A percentile compares a stretch with the other conserved stretches of the same genome.
phyloP scores from a whole-genome alignment of 1,140 invertebrate genomes.

The Nomia melanderi region DNA sequence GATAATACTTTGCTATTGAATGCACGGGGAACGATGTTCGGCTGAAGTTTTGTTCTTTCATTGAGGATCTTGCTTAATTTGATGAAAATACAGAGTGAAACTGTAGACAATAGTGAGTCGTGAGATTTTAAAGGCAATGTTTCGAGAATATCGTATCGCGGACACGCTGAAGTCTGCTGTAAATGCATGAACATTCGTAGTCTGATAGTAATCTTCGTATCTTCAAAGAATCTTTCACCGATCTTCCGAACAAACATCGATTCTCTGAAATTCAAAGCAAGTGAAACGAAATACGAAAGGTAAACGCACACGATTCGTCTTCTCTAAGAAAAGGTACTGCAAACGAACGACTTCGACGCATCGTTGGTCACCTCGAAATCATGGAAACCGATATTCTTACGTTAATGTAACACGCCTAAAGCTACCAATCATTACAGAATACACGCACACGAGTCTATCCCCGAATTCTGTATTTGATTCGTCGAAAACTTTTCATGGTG shows the following conservation, averaged over 20 bases:
- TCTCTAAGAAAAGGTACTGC: background rate
- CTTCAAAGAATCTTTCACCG: background rate
- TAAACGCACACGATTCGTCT: background rate
- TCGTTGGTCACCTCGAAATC: slow-evolving; percentile 1
- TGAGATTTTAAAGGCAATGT: too few species aligned
- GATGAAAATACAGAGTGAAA: too few species aligned
- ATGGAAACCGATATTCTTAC: background rate
- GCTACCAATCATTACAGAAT: background rate
- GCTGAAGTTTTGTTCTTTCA: too few species aligned
- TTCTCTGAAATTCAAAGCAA: background rate
- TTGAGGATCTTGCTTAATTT: too few species aligned
- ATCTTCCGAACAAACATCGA: background rate
- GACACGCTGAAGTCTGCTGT: too few species aligned
- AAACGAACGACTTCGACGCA: background rate
- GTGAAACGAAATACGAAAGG: background rate
- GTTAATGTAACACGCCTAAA: background rate
- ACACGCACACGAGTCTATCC: slow-evolving; percentile 8
- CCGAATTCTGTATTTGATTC: background rate
- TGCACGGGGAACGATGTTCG: too few species aligned
- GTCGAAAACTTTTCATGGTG: background rate
- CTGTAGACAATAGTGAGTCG: too few species aligned
- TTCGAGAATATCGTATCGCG: too few species aligned
- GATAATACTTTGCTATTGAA: too few species aligned
- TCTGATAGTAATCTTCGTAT: background rate
- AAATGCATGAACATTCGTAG: background rate